phyloP scores from a whole-genome alignment of 1,140 invertebrate species.

The Drosophila pseudoobscura region DNA sequence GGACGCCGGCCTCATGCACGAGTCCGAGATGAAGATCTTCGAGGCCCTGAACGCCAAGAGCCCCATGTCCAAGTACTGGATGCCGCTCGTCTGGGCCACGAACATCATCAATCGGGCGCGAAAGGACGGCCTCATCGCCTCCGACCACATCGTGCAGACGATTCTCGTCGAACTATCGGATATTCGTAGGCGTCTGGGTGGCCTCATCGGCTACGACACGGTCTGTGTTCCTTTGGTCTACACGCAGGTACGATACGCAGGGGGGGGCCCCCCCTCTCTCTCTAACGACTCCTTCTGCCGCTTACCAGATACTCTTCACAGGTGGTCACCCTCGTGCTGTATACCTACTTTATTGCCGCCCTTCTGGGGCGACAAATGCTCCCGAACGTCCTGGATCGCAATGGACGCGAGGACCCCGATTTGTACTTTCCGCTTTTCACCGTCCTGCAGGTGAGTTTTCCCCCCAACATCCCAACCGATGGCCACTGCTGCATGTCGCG shows the following conservation, averaged over 20 bases:
- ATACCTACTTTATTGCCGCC: constrained; percentile 95
- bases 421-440: constrained; percentile 97
- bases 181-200: constrained; percentile 90
- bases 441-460: constrained; percentile 89
- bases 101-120: constrained; percentile 94
- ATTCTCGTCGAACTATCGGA: constrained; percentile 92
- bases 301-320: constrained; percentile 69
- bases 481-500: too few relatives aligned
- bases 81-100: constrained; percentile 95
- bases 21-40: constrained; percentile 94
- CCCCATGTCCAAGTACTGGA: constrained; percentile 96
- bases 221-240: constrained; percentile 98
- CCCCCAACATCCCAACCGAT: background rate
- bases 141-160: constrained; percentile 94
- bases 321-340: constrained; percentile 96
- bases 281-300: too few relatives aligned
- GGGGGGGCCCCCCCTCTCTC: too few relatives aligned
- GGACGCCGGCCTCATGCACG: constrained; percentile 94
- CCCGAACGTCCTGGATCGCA: constrained; percentile 84
- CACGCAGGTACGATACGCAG: constrained; percentile 90
- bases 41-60: constrained; percentile 94
- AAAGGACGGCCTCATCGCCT: constrained; percentile 91
- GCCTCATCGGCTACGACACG: constrained; percentile 96
- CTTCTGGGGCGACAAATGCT: constrained; percentile 93
- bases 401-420: constrained; percentile 87